Percentiles rank a stretch among this genome's conserved stretches.
These are phyloP conservation scores for Oligia strigilis DNA, from an alignment of 2,888 invertebrate genomes.

Conservation along the genomic window DNA sequence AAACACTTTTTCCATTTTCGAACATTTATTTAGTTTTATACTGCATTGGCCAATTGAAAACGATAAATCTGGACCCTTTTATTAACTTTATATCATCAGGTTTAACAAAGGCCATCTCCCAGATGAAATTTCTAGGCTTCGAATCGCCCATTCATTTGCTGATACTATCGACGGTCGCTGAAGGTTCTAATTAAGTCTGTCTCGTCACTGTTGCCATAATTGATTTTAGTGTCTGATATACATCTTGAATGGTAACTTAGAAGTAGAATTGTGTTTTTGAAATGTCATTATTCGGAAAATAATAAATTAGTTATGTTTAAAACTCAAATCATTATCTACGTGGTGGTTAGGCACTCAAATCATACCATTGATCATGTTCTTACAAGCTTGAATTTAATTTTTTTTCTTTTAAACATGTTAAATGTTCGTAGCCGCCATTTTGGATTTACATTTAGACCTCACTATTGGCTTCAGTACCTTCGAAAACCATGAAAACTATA, in stretches of 20 bases:
- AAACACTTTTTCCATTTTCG: background rate
- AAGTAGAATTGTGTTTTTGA: background rate
- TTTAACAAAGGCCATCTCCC: constrained; percentile 38
- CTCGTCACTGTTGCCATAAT: constrained; percentile 18
- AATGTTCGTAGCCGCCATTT: too few species aligned
- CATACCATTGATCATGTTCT: background rate
- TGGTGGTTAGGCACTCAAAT: background rate
- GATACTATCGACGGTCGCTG: constrained; percentile 33
- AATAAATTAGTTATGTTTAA: background rate
- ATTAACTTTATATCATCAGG: constrained; percentile 33
- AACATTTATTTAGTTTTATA: background rate
- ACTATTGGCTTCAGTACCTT: too few species aligned
- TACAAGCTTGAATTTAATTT: background rate
- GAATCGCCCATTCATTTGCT: constrained; percentile 31
- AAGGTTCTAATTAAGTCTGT: constrained; percentile 27
- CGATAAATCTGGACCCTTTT: constrained; percentile 19
- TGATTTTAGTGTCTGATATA: constrained; percentile 12
- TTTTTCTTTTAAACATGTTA: too few species aligned
- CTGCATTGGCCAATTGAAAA: constrained; percentile 29
- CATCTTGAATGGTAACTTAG: background rate
- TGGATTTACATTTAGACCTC: too few species aligned
- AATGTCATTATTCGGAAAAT: background rate
- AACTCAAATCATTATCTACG: background rate
- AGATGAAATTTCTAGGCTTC: constrained; percentile 28
- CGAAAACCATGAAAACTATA: too few species aligned